A percentile compares a stretch with the other conserved stretches of the same genome.
phyloP scores from a whole-genome alignment of 1,140 invertebrate species.

The Chymomyza costata region DNA sequence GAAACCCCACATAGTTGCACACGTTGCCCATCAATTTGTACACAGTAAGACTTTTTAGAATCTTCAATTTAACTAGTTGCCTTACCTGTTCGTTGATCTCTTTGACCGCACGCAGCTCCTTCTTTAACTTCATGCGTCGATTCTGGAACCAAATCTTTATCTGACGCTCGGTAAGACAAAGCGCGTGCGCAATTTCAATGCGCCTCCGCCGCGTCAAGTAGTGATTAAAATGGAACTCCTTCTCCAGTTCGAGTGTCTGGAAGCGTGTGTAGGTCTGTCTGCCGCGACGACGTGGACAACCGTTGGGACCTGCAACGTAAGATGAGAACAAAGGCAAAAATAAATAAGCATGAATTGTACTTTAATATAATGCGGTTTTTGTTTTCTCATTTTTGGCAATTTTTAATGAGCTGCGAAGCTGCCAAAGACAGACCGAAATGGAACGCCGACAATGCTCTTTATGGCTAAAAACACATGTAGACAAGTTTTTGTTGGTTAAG shows the following conservation, averaged over 20 bases:
- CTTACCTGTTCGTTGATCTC: conserved; percentile 93
- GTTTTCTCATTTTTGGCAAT: conserved; percentile 28
- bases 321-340: conserved; percentile 11
- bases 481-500: conserved; percentile 8
- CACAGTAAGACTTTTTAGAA: too few relatives aligned
- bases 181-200: conserved; percentile 97
- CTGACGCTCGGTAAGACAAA: conserved; percentile 96
- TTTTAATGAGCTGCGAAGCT: conserved; percentile 63
- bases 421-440: conserved; percentile 40
- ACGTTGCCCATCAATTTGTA: too few relatives aligned
- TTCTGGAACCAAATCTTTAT: conserved; percentile 99
- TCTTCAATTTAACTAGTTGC: too few relatives aligned
- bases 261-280: conserved; percentile 97
- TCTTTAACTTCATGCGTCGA: conserved; percentile 98
- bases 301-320: conserved; percentile 90
- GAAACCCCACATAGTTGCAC: too few relatives aligned
- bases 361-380: conserved; percentile 15
- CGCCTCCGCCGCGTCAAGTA: conserved; percentile 95
- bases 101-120: conserved; percentile 93
- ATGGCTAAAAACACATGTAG: conserved; percentile 39
- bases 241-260: conserved; percentile 95
- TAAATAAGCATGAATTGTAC: conserved; percentile 1
- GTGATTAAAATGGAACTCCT: conserved; percentile 99
- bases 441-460: conserved; percentile 19
- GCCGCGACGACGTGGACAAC: conserved; percentile 93